Evolutionary conservation across 2,797 vertebrate genomes (phyloP).

Genomic region (Phaenicophaeus curvirostris): DNA sequence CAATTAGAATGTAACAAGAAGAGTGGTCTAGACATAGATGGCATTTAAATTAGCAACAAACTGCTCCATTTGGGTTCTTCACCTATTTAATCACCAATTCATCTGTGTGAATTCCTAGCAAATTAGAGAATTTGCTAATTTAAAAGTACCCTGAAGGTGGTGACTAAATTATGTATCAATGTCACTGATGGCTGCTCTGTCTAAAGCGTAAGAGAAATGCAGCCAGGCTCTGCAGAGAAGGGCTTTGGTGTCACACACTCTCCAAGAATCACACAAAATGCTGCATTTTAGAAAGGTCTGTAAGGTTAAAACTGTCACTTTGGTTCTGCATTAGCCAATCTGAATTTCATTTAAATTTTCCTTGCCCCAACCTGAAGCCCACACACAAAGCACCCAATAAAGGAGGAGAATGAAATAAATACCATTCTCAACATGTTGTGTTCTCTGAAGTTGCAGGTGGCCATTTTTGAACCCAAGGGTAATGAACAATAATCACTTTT

Average conservation of each 20-base stretch:
- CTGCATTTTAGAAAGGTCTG: not conserved
- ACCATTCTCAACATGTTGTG: not conserved
- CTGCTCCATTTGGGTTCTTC: conserved; percentile 55
- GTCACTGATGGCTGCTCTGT: conserved; percentile 26
- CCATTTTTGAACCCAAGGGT: not conserved
- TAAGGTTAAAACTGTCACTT: not conserved
- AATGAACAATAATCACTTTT: not conserved
- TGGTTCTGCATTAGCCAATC: not conserved
- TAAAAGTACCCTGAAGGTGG: conserved; percentile 61
- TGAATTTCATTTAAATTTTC: not conserved
- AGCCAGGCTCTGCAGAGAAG: not conserved
- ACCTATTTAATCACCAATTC: conserved; percentile 68
- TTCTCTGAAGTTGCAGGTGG: not conserved
- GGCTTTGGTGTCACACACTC: not conserved
- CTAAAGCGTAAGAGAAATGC: not conserved
- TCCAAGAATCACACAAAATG: not conserved
- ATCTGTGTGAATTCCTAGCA: conserved; percentile 54
- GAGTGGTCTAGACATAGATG: conserved; percentile 58
- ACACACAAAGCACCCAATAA: not conserved
- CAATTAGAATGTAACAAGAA: conserved; percentile 70
- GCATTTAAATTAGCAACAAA: conserved; percentile 66
- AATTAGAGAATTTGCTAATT: conserved; percentile 67
- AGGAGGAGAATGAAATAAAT: not conserved
- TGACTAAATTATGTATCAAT: conserved; percentile 65
- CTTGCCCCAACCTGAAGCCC: not conserved